Base-by-base conservation (phyloP, 1,140 invertebrate genomes). In the Drosophila lacteicornis region DNA sequence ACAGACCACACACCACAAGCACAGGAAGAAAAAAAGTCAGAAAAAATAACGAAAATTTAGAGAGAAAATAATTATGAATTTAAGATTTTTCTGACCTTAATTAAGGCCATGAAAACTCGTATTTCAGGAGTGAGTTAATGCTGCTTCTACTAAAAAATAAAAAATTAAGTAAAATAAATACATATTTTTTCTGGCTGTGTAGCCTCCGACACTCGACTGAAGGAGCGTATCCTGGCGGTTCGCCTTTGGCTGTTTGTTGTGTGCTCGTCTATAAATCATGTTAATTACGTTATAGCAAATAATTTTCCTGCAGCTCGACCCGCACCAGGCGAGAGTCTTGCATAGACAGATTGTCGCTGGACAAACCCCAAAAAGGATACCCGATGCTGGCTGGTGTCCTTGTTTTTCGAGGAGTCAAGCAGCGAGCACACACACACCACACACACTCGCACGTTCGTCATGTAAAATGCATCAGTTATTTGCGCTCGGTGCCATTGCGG, bases 231-330 rank as follows among this genome's bases (percentile, higher is more conserved):
- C 57, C 81, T 68, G 42, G 13, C 40, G 59, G 59, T 69, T 74
- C 60, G 84, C 84, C 76, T 79, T 73, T 71, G 80, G 73, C 78
- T 90, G 68, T 87, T 74, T 84, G 85, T 78, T 90, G 80, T 84
- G 80, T 88, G 85, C 85, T 88, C 84, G 80, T 88, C 85, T 88
- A 88, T 88, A 88, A 88, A 88, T 88, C 84, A 88, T 88, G 84
- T 88, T 88, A 88, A 88, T 88, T 88, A 88, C 84, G 84, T 88
- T 88, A 88, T 88, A 88, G 84, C 84, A 88, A 88, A 88, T 88
- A 88, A 88, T 88, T 88, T 88, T 77, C 84, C 84, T 84, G 77
- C 75, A 74, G 67, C 74, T 74, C 61, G 67, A 74, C 67, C 55
- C 67, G 51, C 59, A 69, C 56, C 67, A 36, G 68, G 55, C 42